Conservation (phyloP, 2,797 vertebrate genomes). For the Sylvia borin region DNA sequence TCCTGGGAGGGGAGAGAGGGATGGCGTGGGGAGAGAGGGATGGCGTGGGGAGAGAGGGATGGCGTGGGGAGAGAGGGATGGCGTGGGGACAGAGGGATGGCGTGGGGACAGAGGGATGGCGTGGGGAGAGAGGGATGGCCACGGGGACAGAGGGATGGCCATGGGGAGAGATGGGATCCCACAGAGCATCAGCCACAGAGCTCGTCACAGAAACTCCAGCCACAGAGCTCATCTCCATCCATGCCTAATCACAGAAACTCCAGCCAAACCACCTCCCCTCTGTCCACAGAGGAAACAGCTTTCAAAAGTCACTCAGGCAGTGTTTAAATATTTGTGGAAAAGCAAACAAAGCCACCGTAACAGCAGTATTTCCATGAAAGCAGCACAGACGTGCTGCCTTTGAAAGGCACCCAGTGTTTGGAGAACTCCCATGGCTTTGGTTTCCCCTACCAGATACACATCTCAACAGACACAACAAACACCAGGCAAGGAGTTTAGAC, state of each 20-base stretch:
- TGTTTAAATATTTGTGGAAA: neutral
- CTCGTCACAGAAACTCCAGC: no score
- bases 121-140: no score
- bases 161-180: no score
- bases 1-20: constrained; percentile 76
- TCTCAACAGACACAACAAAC: neutral
- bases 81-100: no score
- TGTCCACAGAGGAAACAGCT: neutral
- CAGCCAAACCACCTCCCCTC: neutral
- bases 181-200: no score
- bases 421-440: neutral
- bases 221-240: fast-evolving
- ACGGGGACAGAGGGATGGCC: no score
- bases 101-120: no score
- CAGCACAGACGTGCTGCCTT: neutral
- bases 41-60: no score
- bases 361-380: fast-evolving
- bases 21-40: neutral
- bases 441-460: neutral
- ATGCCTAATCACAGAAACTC: fast-evolving
- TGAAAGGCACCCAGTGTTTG: neutral
- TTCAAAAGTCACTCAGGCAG: neutral
- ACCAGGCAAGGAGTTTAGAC: neutral
- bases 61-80: no score
- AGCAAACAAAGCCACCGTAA: neutral